A percentile compares a stretch with the other conserved stretches of the same genome.
Evolutionary conservation across 2,797 vertebrate genomes (phyloP).

Genomic region (Malurus leucopterus): DNA sequence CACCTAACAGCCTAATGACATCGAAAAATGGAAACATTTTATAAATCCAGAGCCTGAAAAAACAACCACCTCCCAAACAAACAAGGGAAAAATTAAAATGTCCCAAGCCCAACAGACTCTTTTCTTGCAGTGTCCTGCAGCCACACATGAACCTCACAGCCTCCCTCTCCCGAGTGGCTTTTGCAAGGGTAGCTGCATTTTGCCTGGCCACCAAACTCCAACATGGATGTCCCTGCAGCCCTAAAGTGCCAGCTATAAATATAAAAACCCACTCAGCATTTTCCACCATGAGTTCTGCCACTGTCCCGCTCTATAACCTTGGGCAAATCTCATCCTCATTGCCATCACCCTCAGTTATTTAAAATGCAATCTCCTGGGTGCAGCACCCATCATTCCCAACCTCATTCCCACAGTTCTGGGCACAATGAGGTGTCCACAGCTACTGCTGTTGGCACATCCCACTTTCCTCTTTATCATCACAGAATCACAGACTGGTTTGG

Average conservation of each 20-base stretch:
- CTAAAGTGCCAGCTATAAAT: conserved; percentile 29
- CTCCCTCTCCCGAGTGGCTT: background rate
- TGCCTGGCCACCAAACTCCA: background rate
- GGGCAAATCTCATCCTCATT: background rate
- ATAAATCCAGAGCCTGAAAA: background rate
- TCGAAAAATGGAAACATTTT: background rate
- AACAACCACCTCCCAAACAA: background rate
- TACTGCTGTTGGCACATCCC: background rate
- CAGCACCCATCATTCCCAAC: background rate
- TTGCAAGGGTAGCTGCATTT: conserved; percentile 12
- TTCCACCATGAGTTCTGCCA: background rate
- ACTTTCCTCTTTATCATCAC: background rate
- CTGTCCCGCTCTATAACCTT: conserved; percentile 3
- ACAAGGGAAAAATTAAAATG: background rate
- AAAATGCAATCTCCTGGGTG: background rate
- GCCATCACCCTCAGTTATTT: background rate
- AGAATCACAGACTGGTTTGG: background rate
- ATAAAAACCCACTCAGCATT: conserved; percentile 18
- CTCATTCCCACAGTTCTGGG: rapidly evolving
- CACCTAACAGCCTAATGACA: background rate
- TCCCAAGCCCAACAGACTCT: background rate
- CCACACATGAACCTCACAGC: background rate
- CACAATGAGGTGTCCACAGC: background rate
- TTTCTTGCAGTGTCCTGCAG: background rate
- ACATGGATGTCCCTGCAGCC: background rate